Base-by-base conservation (phyloP, 2,888 invertebrate species). In the Hofmannophila pseudospretella region DNA sequence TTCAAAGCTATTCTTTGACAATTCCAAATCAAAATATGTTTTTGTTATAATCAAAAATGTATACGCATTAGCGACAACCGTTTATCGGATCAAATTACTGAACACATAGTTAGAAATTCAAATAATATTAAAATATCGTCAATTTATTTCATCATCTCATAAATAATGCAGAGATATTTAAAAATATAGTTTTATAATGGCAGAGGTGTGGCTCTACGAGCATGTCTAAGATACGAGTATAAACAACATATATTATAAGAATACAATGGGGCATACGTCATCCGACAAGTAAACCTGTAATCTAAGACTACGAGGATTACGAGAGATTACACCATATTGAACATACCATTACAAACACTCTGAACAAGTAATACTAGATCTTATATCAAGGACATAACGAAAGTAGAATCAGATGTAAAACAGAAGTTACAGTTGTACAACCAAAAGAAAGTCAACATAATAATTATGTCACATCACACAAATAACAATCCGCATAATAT, bases 21-120 rank as follows among this genome's bases (percentile, higher is more conserved):
- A n/a, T n/a, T n/a, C n/a, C n/a, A n/a, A n/a, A n/a, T n/a, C n/a
- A n/a, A n/a, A n/a, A n/a, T n/a, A n/a, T n/a, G n/a, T n/a, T n/a
- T n/a, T n/a, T n/a, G n/a, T n/a, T n/a, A n/a, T n/a, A n/a, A n/a
- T n/a, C n/a, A n/a, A n/a, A n/a, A n/a, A n/a, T n/a, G n/a, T n/a
- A n/a, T n/a, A n/a, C n/a, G n/a, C 54, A 63, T 67, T 63, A 67
- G 69, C 74, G 64, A 67, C 68, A 63, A 16, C 16, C 16, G 16
- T 16, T 16, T 16, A 16, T 3, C 16, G 23, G 8, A 11, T 10
- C 27, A 27, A 27, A 27, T 27, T 12, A 27, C 27, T 32, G 34
- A 32, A 10, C 11, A 2, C 11, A 5, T 7, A 27, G 10, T 27
- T 27, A 11, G 27, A 4, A 27, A 27, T 11, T 27, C 12, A 27